Percentiles rank a stretch among this genome's conserved stretches.
Evolutionary conservation across 2,888 invertebrate genomes (phyloP).

Genomic region (Sesia apiformis): DNA sequence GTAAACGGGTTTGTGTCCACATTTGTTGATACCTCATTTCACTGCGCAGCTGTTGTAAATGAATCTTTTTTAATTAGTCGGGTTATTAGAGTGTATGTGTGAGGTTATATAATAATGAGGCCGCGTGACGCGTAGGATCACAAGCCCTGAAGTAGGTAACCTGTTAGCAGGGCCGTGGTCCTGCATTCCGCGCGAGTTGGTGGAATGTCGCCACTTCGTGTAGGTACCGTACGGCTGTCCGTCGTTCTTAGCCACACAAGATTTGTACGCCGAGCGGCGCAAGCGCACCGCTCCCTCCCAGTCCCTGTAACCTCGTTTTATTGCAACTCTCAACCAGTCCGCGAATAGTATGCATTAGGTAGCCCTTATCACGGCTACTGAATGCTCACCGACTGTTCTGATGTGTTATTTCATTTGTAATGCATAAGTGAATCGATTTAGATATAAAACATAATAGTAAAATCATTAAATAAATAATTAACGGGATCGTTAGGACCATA

Average conservation of each 20-base stretch:
- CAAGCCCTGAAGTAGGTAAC: slow-evolving; percentile 39
- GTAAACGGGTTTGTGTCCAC: slow-evolving; percentile 55
- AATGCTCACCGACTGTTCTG: slow-evolving; percentile 12
- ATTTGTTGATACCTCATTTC: slow-evolving; percentile 25
- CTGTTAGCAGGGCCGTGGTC: slow-evolving; percentile 60
- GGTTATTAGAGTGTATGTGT: slow-evolving; percentile 21
- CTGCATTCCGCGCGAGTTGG: slow-evolving; percentile 56
- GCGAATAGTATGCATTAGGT: slow-evolving; percentile 26
- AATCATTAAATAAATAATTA: no score
- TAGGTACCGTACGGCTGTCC: slow-evolving; percentile 58
- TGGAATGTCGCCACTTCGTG: slow-evolving; percentile 63
- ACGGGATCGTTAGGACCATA: no score
- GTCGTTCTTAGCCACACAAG: slow-evolving; percentile 55
- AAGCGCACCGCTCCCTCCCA: slow-evolving; percentile 42
- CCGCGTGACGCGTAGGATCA: slow-evolving; percentile 45
- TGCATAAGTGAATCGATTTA: no score
- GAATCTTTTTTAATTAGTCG: slow-evolving; percentile 24
- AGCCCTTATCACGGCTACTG: slow-evolving; percentile 54
- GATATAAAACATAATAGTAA: no score
- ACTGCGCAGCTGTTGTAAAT: slow-evolving; percentile 46
- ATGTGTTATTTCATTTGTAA: no score
- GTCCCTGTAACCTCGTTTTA: slow-evolving; percentile 47
- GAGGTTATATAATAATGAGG: slow-evolving; percentile 49
- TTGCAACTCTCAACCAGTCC: slow-evolving; percentile 47
- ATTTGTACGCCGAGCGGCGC: slow-evolving; percentile 56